A percentile compares a stretch with the other conserved stretches of the same genome.
These are phyloP conservation scores for Hiodon tergisus DNA, from an alignment of 2,113 vertebrate genomes.

Conservation along the genomic window DNA sequence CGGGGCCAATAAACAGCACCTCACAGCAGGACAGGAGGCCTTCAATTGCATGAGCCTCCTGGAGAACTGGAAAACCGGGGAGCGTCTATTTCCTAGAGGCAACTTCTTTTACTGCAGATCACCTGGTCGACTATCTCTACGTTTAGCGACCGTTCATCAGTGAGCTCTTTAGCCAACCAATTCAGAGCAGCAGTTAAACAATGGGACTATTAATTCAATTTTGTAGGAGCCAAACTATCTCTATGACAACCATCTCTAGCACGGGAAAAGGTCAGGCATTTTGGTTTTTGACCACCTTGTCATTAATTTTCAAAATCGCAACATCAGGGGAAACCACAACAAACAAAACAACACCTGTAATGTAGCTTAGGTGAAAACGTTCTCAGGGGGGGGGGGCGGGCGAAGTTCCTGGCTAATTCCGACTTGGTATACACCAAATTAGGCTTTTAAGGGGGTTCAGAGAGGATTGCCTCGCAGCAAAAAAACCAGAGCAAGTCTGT, in stretches of 20 bases:
- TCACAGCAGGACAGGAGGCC: too few species aligned
- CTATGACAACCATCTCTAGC: slow-evolving; percentile 71
- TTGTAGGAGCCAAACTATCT: slow-evolving; percentile 61
- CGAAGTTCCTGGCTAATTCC: slow-evolving; percentile 40
- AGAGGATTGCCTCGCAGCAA: slow-evolving; percentile 60
- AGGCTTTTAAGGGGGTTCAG: slow-evolving; percentile 54
- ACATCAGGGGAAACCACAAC: not conserved
- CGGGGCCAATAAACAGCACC: too few species aligned
- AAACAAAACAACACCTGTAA: not conserved
- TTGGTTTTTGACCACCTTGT: not conserved
- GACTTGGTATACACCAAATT: slow-evolving; percentile 52
- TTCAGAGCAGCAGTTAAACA: slow-evolving; percentile 56
- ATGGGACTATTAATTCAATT: slow-evolving; percentile 10
- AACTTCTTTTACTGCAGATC: too few species aligned
- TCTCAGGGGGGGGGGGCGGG: slow-evolving; percentile 7
- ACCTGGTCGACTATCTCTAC: too few species aligned
- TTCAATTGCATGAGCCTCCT: too few species aligned
- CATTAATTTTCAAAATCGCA: not conserved
- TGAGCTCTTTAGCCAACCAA: slow-evolving; percentile 41
- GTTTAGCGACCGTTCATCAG: too few species aligned
- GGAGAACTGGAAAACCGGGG: too few species aligned
- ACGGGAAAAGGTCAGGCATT: slow-evolving; percentile 4
- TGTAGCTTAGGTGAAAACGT: not conserved
- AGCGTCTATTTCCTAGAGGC: too few species aligned
- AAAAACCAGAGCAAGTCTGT: slow-evolving; percentile 62